Conservation (phyloP, 2,888 invertebrate species). For the Stramonita haemastoma region DNA sequence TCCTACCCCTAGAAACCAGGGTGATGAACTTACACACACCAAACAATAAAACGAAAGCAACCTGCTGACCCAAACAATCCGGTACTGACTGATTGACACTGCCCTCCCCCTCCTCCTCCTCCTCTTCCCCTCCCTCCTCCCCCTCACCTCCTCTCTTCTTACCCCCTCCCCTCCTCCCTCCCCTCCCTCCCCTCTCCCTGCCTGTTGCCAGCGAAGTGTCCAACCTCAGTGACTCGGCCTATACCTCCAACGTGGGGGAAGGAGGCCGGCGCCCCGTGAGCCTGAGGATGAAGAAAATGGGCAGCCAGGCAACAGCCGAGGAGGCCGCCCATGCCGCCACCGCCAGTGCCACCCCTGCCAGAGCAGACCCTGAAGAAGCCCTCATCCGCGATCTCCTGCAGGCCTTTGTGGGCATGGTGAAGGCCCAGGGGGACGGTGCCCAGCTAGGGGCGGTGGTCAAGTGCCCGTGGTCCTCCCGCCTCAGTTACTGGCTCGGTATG, state of each 20-base stretch:
- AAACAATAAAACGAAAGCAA: neutral
- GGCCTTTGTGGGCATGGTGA: constrained; percentile 59
- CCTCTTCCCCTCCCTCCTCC: neutral
- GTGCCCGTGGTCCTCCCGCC: constrained; percentile 41
- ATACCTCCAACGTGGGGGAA: constrained; percentile 40
- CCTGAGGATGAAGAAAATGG: constrained; percentile 48
- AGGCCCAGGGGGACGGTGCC: constrained; percentile 27
- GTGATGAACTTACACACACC: neutral
- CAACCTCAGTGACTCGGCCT: constrained; percentile 56
- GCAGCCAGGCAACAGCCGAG: constrained; percentile 22
- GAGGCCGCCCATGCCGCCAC: neutral
- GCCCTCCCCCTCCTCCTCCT: neutral
- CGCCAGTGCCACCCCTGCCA: constrained; percentile 1
- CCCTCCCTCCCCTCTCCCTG: neutral
- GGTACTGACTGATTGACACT: neutral
- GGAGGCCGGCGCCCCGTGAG: constrained; percentile 40
- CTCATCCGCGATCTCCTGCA: constrained; percentile 64
- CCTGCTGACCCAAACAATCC: neutral
- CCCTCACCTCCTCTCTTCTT: neutral
- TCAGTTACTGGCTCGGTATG: constrained; percentile 31
- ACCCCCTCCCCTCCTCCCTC: neutral
- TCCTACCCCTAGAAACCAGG: too few relatives aligned
- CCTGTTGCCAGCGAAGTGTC: constrained; percentile 51
- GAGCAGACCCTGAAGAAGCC: constrained; percentile 51
- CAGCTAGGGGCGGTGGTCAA: neutral